These are phyloP conservation scores for Eupithecia subfuscata DNA, from an alignment of 2,888 invertebrate genomes.

Conservation along the genomic window DNA sequence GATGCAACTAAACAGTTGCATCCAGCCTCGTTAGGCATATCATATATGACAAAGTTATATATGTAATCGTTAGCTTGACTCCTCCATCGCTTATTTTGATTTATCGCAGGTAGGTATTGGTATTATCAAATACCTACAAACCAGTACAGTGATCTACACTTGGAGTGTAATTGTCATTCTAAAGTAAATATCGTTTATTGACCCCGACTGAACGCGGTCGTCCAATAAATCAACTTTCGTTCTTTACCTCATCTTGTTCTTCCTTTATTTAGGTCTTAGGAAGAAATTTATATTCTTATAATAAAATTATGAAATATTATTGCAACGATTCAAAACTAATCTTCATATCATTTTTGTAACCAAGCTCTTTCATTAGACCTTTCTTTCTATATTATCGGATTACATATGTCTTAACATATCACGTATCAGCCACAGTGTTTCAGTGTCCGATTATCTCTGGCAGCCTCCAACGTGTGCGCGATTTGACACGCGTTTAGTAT, in stretches of 20 bases:
- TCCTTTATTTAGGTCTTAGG: background rate
- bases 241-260: background rate
- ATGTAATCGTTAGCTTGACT: constrained; percentile 20
- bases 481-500: constrained; percentile 24
- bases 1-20: constrained; percentile 25
- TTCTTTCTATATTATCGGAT: background rate
- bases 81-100: constrained; percentile 18
- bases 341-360: background rate
- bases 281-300: background rate
- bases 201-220: background rate
- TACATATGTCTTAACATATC: constrained; percentile 14
- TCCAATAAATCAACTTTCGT: background rate
- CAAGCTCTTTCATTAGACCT: background rate
- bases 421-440: constrained; percentile 19
- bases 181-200: background rate
- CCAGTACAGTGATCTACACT: background rate
- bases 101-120: constrained; percentile 2
- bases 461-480: constrained; percentile 21
- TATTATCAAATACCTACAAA: background rate
- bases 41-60: constrained; percentile 26
- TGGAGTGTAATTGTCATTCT: background rate
- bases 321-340: background rate
- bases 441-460: constrained; percentile 21
- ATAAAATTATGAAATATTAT: background rate
- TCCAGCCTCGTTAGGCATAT: constrained; percentile 17